Conservation (phyloP, 1,140 invertebrate species). For the Brachionus asplanchnoidis region DNA sequence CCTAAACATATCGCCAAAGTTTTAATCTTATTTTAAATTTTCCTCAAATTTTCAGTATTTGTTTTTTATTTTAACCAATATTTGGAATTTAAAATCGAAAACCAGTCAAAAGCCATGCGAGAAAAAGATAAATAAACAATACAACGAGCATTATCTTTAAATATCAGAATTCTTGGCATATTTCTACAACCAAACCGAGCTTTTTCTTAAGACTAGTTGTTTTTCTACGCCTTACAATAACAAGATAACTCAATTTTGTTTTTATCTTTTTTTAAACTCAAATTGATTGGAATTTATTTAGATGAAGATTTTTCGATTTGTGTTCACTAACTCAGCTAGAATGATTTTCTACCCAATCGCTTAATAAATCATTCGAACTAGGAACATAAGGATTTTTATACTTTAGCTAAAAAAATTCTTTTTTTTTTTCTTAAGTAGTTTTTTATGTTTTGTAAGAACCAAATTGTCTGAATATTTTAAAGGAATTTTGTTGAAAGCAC, state of each 20-base stretch:
- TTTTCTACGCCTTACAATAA: conserved; percentile 9
- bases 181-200: neutral
- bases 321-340: neutral
- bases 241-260: neutral
- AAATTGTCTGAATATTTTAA: conserved; percentile 33
- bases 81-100: neutral
- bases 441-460: conserved; percentile 17
- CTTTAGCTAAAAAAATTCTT: neutral
- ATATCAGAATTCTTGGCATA: conserved; percentile 24
- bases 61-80: neutral
- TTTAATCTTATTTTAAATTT: conserved; percentile 1
- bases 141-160: neutral
- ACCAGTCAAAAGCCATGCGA: neutral
- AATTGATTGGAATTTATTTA: conserved; percentile 31
- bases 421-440: conserved; percentile 20
- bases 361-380: neutral
- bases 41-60: neutral
- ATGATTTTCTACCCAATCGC: conserved; percentile 33
- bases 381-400: neutral
- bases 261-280: neutral
- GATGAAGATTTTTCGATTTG: conserved; percentile 28
- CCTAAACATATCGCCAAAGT: neutral
- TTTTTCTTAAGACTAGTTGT: neutral
- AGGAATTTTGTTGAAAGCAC: conserved; percentile 33
- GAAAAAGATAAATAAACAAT: conserved; percentile 23